Evolutionary conservation across 2,888 invertebrate genomes (phyloP).

Genomic region (Rhopalosiphum nymphaeae): DNA sequence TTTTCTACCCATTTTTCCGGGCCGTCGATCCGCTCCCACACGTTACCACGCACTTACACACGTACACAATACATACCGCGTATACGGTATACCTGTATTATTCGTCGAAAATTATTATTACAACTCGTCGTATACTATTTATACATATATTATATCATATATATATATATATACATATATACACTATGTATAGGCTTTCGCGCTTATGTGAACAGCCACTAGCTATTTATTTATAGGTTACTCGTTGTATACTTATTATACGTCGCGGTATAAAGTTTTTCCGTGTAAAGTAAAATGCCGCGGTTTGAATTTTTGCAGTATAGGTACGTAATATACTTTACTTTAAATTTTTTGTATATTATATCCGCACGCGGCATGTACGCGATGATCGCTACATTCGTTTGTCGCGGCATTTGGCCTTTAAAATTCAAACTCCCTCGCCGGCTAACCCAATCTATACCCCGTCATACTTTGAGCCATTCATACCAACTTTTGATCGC

Average conservation of each 20-base stretch:
- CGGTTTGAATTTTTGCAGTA: neutral
- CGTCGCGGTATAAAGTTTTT: neutral
- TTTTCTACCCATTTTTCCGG: conserved; percentile 7
- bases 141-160: neutral
- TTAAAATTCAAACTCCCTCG: neutral
- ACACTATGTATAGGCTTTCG: neutral
- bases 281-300: neutral
- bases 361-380: neutral
- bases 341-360: no score
- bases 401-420: neutral
- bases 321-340: neutral
- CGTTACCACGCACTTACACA: neutral
- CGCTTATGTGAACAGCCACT: neutral
- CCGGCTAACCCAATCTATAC: neutral
- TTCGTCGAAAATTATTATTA: neutral
- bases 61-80: neutral
- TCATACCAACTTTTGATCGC: neutral
- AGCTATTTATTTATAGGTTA: neutral
- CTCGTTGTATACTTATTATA: neutral
- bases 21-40: neutral
- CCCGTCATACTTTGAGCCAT: neutral
- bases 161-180: no score
- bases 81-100: neutral
- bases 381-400: neutral
- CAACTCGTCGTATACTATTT: neutral